Evolutionary conservation across 2,797 vertebrate species (phyloP).

Genomic region (Anolis apletophallus): DNA sequence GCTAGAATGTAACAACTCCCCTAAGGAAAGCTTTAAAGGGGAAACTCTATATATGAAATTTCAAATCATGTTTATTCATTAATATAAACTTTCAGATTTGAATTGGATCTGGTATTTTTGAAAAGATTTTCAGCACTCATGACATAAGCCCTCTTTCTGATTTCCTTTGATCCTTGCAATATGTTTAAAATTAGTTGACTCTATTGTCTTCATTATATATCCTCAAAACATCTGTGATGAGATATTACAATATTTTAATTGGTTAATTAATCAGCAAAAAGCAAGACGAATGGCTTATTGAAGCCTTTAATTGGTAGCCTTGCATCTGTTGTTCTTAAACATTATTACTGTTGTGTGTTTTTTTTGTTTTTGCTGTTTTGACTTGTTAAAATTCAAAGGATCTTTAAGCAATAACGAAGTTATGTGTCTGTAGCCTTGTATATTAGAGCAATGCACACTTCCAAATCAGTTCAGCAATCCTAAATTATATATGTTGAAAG

Average conservation of each 20-base stretch:
- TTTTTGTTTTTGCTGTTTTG: neutral
- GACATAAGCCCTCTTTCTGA: conserved; percentile 3
- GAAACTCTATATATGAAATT: neutral
- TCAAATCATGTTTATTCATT: conserved; percentile 11
- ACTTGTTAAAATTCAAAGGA: neutral
- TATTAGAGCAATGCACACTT: neutral
- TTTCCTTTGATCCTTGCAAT: conserved; percentile 9
- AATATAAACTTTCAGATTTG: neutral
- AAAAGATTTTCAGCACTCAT: neutral
- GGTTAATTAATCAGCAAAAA: conserved; percentile 26
- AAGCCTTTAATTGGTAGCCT: neutral
- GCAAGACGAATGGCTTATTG: neutral
- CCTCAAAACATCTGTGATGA: neutral
- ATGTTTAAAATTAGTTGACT: conserved; percentile 9
- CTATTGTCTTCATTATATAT: conserved; percentile 16
- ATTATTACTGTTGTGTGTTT: neutral
- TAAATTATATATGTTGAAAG: neutral
- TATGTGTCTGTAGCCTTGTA: neutral
- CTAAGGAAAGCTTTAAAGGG: neutral
- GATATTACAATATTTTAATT: conserved; percentile 22
- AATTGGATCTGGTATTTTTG: conserved; percentile 12
- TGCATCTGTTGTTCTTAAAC: neutral
- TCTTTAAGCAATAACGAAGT: neutral
- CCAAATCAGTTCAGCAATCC: neutral
- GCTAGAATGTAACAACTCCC: conserved; percentile 13